Base-by-base conservation (phyloP, 2,113 vertebrate genomes). In the Pseudorasbora parva region DNA sequence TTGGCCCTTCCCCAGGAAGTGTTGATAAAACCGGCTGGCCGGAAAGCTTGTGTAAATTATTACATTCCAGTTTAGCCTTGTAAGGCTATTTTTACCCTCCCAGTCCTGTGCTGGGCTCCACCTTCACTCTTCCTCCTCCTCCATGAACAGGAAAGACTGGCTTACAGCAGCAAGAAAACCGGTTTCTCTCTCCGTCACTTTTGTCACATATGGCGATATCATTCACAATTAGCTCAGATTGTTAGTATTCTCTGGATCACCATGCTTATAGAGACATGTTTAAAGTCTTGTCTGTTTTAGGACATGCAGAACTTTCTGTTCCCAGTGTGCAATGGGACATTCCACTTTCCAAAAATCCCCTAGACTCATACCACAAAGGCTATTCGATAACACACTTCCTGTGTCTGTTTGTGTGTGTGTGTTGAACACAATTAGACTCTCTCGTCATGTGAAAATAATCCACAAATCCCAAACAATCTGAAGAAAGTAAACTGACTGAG, bases 1-100 rank as follows among this genome's bases (percentile, higher is more conserved):
- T 83, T 85, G 82, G 72, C 43, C 84, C 89, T 75, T 87, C 89
- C 89, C 91, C 23, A 14, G 90, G 92, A 71, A 89, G 77, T 27
- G 51, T 89, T 91, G 92, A 94, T 92, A 51, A 89, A 93, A 91
- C 57, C 0, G 21, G 82, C 91, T 89, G 92, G 85, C 91, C 92
- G 90, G 92, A 93, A 93, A 92, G 81, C 33, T 89, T 54, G 89
- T 60, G 89, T 86, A 91, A 90, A 92, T 86, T 83, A 85, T 89
- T 86, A 86, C 91, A 91, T 93, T 93, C 88, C 89, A 89, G 74
- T 85, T 91, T 88, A 85, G 88, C 89, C 88, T 85, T 89, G 86
- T 87, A 82, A 82, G 88, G 88, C 86, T 93, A 88, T 93, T 93
- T 92, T 92, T 91, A 89, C 88, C 75, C 0, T 66, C 71, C 77